Percentiles rank a stretch among this genome's conserved stretches.
These are phyloP conservation scores for Eilema depressum DNA, from an alignment of 2,888 invertebrate genomes.

Conservation along the genomic window DNA sequence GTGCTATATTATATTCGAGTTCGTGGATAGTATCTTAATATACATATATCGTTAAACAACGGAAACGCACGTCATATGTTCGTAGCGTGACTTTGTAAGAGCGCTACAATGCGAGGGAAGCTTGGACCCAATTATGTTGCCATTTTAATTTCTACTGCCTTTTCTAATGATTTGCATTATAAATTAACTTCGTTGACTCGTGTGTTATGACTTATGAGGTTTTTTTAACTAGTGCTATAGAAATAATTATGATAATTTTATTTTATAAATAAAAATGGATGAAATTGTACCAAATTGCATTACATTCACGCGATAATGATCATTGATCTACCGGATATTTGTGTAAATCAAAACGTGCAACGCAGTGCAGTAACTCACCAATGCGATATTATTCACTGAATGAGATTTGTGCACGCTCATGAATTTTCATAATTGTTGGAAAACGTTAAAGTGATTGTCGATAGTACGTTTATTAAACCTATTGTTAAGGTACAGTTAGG, in stretches of 20 bases:
- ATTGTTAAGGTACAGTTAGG: too few species aligned
- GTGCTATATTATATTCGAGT: background rate
- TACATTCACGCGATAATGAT: background rate
- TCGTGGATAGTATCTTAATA: background rate
- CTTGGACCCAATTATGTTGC: conserved; percentile 54
- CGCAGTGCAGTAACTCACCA: conserved; percentile 37
- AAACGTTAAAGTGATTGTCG: conserved; percentile 14
- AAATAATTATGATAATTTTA: too few species aligned
- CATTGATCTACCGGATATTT: background rate
- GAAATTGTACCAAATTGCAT: background rate
- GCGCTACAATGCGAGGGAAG: conserved; percentile 46
- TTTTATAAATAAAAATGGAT: too few species aligned
- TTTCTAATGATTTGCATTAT: conserved; percentile 44
- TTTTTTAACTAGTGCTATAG: background rate
- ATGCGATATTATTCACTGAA: conserved; percentile 34
- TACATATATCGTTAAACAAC: conserved; percentile 20
- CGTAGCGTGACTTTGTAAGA: conserved; percentile 57
- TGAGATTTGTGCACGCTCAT: conserved; percentile 42
- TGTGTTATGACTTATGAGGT: background rate
- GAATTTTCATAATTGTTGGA: conserved; percentile 41
- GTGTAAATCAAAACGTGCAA: conserved; percentile 8
- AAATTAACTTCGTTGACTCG: conserved; percentile 31
- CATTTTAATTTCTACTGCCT: conserved; percentile 55
- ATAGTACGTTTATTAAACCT: background rate
- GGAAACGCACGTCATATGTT: conserved; percentile 43